A percentile compares a stretch with the other conserved stretches of the same genome.
These are phyloP conservation scores for Platysteira castanea DNA, from an alignment of 2,113 vertebrate genomes.

Conservation along the genomic window DNA sequence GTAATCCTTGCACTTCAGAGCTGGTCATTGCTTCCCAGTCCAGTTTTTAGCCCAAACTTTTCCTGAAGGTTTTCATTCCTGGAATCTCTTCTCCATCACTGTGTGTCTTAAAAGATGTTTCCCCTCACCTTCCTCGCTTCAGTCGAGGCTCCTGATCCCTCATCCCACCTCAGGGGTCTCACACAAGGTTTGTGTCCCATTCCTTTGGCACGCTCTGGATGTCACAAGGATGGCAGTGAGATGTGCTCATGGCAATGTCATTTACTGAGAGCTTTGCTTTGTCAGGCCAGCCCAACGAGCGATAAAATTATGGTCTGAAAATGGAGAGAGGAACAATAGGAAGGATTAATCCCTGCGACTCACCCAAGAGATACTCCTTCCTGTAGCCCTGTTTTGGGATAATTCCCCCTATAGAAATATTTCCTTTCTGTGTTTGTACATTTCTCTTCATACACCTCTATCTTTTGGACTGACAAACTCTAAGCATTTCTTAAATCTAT, in stretches of 20 bases:
- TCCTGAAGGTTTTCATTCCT: background rate
- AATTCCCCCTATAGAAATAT: background rate
- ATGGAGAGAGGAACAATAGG: background rate
- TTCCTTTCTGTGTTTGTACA: accelerated
- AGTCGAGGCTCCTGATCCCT: background rate
- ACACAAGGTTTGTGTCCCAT: background rate
- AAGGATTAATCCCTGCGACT: background rate
- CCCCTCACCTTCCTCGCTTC: accelerated
- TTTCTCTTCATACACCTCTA: background rate
- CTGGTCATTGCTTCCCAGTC: background rate
- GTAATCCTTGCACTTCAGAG: background rate
- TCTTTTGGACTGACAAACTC: background rate
- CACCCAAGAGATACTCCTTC: background rate
- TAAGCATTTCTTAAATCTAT: background rate
- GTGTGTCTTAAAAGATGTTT: background rate
- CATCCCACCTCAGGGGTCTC: background rate
- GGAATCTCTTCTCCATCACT: background rate
- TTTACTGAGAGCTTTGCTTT: background rate
- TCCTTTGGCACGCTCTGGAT: background rate
- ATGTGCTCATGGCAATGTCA: too few species aligned
- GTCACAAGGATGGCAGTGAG: background rate
- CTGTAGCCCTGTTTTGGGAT: background rate
- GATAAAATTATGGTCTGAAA: background rate
- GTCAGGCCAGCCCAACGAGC: background rate
- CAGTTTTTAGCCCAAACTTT: background rate